Conservation (phyloP, 2,888 invertebrate species). For the Phytoseiulus persimilis region DNA sequence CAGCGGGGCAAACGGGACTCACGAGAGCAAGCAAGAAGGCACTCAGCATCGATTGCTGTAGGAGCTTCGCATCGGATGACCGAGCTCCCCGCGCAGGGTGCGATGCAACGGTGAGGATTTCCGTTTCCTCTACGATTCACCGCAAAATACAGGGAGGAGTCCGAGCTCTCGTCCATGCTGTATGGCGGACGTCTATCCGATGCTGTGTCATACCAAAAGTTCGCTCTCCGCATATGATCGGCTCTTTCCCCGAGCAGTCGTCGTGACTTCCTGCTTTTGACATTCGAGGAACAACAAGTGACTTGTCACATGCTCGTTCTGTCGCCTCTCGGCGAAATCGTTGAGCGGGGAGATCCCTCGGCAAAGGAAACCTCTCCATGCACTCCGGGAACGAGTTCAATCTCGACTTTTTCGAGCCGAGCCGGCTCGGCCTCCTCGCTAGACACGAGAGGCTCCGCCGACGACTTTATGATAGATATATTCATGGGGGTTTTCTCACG, state of each 20-base stretch:
- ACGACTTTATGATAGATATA: not conserved
- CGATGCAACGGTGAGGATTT: not conserved
- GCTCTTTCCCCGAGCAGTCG: not conserved
- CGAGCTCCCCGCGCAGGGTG: not conserved
- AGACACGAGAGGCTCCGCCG: not conserved
- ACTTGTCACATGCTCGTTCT: not conserved
- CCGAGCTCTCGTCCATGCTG: not conserved
- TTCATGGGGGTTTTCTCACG: not conserved
- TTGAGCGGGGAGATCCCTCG: too few relatives aligned
- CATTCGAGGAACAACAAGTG: not conserved
- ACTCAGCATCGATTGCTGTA: not conserved
- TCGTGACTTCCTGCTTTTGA: not conserved
- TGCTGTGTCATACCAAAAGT: not conserved
- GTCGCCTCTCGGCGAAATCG: not conserved
- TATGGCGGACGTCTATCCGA: not conserved
- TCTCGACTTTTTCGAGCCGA: too few relatives aligned
- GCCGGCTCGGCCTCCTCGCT: too few relatives aligned
- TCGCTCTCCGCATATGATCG: not conserved
- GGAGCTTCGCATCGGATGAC: not conserved
- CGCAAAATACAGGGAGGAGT: not conserved
- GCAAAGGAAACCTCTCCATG: too few relatives aligned
- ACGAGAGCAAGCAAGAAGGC: not conserved
- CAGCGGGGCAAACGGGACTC: not conserved
- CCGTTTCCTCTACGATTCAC: not conserved
- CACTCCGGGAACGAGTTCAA: too few relatives aligned